phyloP scores from a whole-genome alignment of 2,113 vertebrate genomes.

The Seriola aureovittata region DNA sequence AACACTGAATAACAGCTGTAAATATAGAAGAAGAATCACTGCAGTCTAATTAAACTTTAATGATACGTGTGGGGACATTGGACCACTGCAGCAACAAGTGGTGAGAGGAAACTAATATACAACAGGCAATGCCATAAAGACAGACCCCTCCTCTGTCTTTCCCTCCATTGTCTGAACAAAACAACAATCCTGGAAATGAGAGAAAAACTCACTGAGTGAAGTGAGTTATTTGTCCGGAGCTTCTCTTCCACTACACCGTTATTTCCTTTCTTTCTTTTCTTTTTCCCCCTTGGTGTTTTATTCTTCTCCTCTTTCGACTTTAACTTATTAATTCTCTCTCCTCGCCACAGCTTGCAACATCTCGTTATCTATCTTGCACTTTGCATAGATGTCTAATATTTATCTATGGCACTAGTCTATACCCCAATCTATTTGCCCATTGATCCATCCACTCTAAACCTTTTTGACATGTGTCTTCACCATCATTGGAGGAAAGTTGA shows the following conservation, averaged over 20 bases:
- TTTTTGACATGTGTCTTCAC: not conserved
- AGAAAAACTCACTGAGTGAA: not conserved
- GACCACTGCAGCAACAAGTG: not conserved
- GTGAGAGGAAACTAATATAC: not conserved
- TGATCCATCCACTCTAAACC: not conserved
- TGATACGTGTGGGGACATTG: not conserved
- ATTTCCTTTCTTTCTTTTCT: not conserved
- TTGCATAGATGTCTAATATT: not conserved
- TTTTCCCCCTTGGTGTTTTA: not conserved
- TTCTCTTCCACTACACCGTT: not conserved
- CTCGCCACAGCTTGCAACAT: not conserved
- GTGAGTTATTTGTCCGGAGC: slow-evolving; percentile 7
- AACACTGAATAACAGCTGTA: not conserved
- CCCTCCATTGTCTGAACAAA: not conserved
- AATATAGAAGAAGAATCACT: not conserved
- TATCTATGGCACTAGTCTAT: not conserved
- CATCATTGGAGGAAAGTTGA: not conserved
- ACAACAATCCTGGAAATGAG: not conserved
- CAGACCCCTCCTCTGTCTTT: not conserved
- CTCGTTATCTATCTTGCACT: not conserved
- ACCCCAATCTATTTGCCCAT: not conserved
- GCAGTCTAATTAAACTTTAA: slow-evolving; percentile 8
- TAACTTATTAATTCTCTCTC: not conserved
- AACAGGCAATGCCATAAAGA: not conserved
- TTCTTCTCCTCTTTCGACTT: slow-evolving; percentile 18